These are phyloP conservation scores for Ctenopoma multispine DNA, from an alignment of 2,797 vertebrate species.

Conservation along the genomic window DNA sequence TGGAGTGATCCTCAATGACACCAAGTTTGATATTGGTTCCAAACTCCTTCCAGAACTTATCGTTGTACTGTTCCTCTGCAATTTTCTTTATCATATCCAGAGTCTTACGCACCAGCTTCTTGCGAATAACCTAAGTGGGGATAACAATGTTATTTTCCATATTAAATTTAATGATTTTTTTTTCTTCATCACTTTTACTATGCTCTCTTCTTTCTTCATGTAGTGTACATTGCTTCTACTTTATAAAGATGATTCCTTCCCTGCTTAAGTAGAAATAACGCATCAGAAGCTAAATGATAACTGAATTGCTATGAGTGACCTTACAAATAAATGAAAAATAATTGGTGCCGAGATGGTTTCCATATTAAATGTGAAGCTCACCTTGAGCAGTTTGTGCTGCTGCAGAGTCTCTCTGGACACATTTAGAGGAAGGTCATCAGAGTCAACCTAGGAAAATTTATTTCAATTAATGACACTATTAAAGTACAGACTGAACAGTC, in stretches of 20 bases:
- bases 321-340: background rate
- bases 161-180: background rate
- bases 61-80: slow-evolving; percentile 95
- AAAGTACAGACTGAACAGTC: background rate
- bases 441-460: slow-evolving; percentile 89
- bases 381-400: slow-evolving; percentile 98
- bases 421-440: slow-evolving; percentile 97
- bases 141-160: background rate
- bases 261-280: too few species aligned
- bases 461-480: slow-evolving; percentile 8
- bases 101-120: slow-evolving; percentile 98
- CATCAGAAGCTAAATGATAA: too few species aligned
- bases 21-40: slow-evolving; percentile 99
- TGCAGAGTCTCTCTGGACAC: slow-evolving; percentile 98
- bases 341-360: background rate
- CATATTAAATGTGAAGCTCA: slow-evolving; percentile 60
- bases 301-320: background rate
- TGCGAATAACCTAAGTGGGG: slow-evolving; percentile 92
- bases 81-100: slow-evolving; percentile 99
- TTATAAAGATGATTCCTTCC: too few species aligned
- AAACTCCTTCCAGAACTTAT: slow-evolving; percentile 99
- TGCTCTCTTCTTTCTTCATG: background rate
- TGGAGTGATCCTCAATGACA: slow-evolving; percentile 99
- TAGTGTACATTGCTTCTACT: background rate
- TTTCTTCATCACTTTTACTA: background rate